Evolutionary conservation across 1,140 invertebrate species (phyloP), one percentile per base, ranked within the genome.

Genomic region (Vollenhovia emeryi): DNA sequence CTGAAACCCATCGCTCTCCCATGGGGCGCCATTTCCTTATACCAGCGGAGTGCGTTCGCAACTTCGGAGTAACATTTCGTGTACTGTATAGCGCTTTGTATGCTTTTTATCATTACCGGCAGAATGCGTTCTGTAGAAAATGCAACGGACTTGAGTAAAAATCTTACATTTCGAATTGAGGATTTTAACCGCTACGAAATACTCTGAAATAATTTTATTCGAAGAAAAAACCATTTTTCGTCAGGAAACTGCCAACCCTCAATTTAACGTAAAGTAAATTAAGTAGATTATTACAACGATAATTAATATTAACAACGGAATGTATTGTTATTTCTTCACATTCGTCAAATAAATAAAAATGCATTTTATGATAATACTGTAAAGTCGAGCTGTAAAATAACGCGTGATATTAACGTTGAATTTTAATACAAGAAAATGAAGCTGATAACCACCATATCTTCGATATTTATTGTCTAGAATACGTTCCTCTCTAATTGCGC

Each of bases 11-110:
- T 82, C 50, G 66, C n/a, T 73, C 66, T 57, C 24, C 18, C 78
- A 71, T 71, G 36, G 78, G 36, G 11, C 15, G 52, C 50, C 50
- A 82, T 82, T 82, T 82, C 78, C 50, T 82, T 82, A 71, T 45
- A 82, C 52, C 66, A 73, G 50, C 64, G 18, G 27, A 68, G 45
- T 68, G 62, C 78, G 69, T 82, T 57, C n/a, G 52, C 52, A 73
- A 73, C 50, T 73, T 82, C 7, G 66, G 36, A 82, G 78, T 82
- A 82, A 57, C 78, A 30, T 82, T 82, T 82, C 66, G 13, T 82
- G 78, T 73, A 82, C 33, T 80, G 15, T 80, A 40, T 80, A 71
- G 15, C 18, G 18, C 36, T 80, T 55, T 71, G 36, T 64, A 78
- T 50, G 36, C 76, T 82, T 82, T 71, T 71, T 82, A 55, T 59